Base-by-base conservation (phyloP, 1,140 invertebrate species). In the Meloidogyne chitwoodi region DNA sequence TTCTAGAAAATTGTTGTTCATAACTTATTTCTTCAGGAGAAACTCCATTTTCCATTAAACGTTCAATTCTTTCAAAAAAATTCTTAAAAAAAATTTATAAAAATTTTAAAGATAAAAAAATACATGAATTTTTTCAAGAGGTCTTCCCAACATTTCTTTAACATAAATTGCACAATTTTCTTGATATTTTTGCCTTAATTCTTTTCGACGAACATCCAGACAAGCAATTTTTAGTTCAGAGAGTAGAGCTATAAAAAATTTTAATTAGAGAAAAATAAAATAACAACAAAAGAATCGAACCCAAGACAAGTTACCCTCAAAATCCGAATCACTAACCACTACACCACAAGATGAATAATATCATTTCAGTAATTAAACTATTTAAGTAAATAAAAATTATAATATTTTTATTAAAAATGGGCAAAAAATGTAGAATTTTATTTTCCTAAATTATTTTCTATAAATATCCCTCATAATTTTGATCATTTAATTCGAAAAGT, bases 21-120 rank as follows among this genome's bases (percentile, higher is more conserved):
- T 96, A 99, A 84, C 94, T 94, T 73, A 99, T 94, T 90, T 99
- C 96, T 56, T 95, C 94, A 86, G 94, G 93, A 89, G 95, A 95
- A 29, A 96, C 94, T 79, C 96, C 96, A 86, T 93, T 91, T 65
- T 92, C 91, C 73, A 96, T 93, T 88, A 93, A 93, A 31, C 91
- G 91, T 90, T 95, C 92, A 68, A 96, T 93, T 66, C 94, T 93
- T 88, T 96, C 95, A 87, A 98, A 98, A 89, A 91, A 89, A 80
- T 81, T 67, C 80, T 83, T 41, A 65, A 82, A 75, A 38, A 68
- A 70, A 34, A 76, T 77, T 75, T 64, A 77, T 22, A 64, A 72
- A 44, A 31, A 22, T 24, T 44, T 62, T 29, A 77, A 78, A 19
- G 48, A 78, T 71, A 85, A 79, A 44, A 65, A 63, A 69, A 90